Evolutionary conservation across 2,113 vertebrate species (phyloP), one percentile per base, ranked within the genome.

Genomic region (Cyphomyrus plagiostoma): DNA sequence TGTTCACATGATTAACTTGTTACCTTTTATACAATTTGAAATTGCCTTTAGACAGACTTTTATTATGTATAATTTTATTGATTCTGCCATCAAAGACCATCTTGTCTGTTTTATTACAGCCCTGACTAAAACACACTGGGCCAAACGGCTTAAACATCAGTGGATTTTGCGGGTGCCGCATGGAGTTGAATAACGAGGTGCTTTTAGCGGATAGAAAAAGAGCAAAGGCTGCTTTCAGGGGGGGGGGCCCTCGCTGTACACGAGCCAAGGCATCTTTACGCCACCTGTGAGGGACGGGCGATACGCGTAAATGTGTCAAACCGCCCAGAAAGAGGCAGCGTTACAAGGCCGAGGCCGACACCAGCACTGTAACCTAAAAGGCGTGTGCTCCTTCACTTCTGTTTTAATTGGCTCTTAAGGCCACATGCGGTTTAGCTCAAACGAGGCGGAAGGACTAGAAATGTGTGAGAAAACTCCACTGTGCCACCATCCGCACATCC

Each of bases 1-100:
- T n/a, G 56, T 58, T 58, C 56, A 74, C n/a, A 77, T 77, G 74
- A 19, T 77, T 77, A 17, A 42, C 35, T 17, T 39, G 30, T 39
- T 77, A 77, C 70, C 11, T 19, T 77, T 39, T 42, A 77, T 6
- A 19, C 74, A 15, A 77, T 35, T 77, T 77, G 35, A 77, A 15
- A 80, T 42, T 10, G 74, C 74, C 35, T 39, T 19, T 42, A 80
- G 26, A 70, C 74, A 39, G 35, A 80, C 30, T 42, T 80, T 8
- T 17, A 80, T 19, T 39, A 80, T 80, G 35, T 80, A 80, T 80
- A 42, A 80, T 80, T 80, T 80, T 80, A 80, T 80, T 80, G 74
- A 80, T 80, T 80, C 74, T 0, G 17, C 74, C 35, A 42, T 77
- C 17, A 80, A 80, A 80, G 30, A 80, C 30, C 74, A 80, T 80